Base-by-base conservation (phyloP, 2,797 vertebrate species). In the Micrastur ruficollis region DNA sequence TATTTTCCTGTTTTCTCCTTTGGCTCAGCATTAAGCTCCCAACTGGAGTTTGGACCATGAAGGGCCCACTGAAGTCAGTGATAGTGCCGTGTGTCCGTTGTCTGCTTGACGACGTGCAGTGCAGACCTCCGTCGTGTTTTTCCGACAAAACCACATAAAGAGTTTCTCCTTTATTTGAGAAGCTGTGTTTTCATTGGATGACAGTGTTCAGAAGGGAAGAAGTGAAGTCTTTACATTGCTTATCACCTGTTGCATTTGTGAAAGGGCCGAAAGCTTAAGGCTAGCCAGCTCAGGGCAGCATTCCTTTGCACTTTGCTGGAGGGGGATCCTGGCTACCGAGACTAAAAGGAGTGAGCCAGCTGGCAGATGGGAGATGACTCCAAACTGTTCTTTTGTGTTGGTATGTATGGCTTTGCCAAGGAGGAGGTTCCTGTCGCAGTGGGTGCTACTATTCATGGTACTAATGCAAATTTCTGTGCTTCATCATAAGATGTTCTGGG, bases 81-180 rank as follows among this genome's bases (percentile, higher is more conserved):
- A 53, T 9, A 11, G 47, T 50, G 59, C 36, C 62, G 22, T 61
- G 16, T 62, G 52, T 50, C 31, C 27, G 6, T 36, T 83, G n/a
- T 47, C n/a, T 84, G 22, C 31, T 86, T 89, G 36, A 6, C 36
- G 58, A 22, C 11, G 9, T 32, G 13, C 74, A 73, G 2, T 32
- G 26, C 34, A 50, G 29, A 36, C 27, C 66, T 79, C 40, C 14
- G 10, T 20, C 0, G 0, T 17, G 5, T 49, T 83, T 63, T 62
- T 70, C 68, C 7, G n/a, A n/a, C 49, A 70, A n/a, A 11, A 2
- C 4, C 36, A 5, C 9, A 3, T 67, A 1, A 40, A 29, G 52
- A n/a, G 8, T 59, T 87, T 47, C 23, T 61, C 7, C 34, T 81
- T 72, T 50, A 32, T 20, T 72, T 46, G 18, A 40, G 53, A 65